Percentiles rank a stretch among this genome's conserved stretches.
These are phyloP conservation scores for Ceratina australensis DNA, from an alignment of 1,140 invertebrate species.

Conservation along the genomic window DNA sequence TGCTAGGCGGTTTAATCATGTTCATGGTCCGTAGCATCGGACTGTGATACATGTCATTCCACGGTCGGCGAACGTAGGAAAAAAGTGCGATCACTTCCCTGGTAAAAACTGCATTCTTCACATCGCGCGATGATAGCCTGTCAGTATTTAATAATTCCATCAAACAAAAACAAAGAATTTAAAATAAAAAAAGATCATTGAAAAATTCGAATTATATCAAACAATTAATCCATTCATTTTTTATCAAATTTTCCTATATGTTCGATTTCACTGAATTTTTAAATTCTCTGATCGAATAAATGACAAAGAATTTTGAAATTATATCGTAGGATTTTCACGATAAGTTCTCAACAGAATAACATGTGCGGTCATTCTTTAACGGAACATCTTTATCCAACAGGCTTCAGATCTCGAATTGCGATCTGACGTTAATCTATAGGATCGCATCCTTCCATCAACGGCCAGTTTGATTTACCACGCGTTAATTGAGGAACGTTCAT, in stretches of 20 bases:
- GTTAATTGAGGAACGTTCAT: conserved; percentile 40
- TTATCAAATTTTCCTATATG: too few species aligned
- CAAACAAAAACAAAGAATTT: too few species aligned
- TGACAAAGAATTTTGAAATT: too few species aligned
- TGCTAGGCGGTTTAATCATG: conserved; percentile 60
- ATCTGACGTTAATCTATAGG: background rate
- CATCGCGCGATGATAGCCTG: background rate
- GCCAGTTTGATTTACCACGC: background rate
- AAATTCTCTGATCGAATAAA: too few species aligned
- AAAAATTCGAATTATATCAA: too few species aligned
- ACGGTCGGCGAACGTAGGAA: background rate
- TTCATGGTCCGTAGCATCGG: conserved; percentile 44
- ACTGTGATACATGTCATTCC: background rate
- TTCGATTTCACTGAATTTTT: too few species aligned
- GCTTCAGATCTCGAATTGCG: background rate
- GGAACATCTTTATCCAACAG: background rate
- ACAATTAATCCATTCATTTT: too few species aligned
- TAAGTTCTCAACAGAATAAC: too few species aligned
- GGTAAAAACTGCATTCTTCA: background rate
- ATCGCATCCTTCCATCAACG: background rate
- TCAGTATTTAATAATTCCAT: background rate
- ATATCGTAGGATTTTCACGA: too few species aligned
- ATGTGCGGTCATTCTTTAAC: background rate
- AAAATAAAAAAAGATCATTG: too few species aligned
- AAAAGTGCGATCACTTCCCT: background rate